phyloP scores from a whole-genome alignment of 2,113 vertebrate genomes.

The Solea solea region DNA sequence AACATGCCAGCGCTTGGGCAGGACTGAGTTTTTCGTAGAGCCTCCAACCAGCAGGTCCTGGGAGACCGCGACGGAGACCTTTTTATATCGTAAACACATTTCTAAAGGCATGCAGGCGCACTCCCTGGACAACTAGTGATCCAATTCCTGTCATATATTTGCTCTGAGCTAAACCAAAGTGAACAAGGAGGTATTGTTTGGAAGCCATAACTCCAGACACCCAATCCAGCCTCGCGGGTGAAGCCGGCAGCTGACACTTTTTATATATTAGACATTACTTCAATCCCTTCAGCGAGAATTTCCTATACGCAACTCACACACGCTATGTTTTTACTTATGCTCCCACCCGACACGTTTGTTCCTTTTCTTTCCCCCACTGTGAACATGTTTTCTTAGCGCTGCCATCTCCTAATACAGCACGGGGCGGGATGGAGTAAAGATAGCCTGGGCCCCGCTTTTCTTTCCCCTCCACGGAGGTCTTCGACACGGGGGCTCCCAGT shows the following conservation, averaged over 20 bases:
- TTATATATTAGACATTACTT: conserved; percentile 68
- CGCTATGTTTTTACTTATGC: conserved; percentile 65
- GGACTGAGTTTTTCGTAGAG: conserved; percentile 19
- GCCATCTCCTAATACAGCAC: conserved; percentile 59
- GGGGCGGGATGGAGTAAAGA: conserved; percentile 47
- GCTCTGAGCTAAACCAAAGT: conserved; percentile 61
- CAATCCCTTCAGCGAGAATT: conserved; percentile 59
- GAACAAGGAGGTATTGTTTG: conserved; percentile 74
- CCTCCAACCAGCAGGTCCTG: conserved; percentile 41
- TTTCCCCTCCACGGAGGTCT: conserved; percentile 54
- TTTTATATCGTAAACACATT: conserved; percentile 50
- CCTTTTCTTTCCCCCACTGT: conserved; percentile 66
- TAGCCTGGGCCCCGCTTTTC: conserved; percentile 45
- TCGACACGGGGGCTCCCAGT: conserved; percentile 59
- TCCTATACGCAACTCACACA: conserved; percentile 49
- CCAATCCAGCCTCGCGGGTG: conserved; percentile 53
- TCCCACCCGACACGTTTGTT: conserved; percentile 56
- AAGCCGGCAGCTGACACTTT: conserved; percentile 71
- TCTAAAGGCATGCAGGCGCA: conserved; percentile 46
- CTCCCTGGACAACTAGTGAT: conserved; percentile 59
- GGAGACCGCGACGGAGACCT: conserved; percentile 41
- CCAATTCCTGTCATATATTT: conserved; percentile 67
- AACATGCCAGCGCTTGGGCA: conserved; percentile 41
- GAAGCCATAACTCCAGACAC: conserved; percentile 60
- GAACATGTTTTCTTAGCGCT: conserved; percentile 68